Conservation (phyloP, 1,140 invertebrate species). For the Heliconius himera region DNA sequence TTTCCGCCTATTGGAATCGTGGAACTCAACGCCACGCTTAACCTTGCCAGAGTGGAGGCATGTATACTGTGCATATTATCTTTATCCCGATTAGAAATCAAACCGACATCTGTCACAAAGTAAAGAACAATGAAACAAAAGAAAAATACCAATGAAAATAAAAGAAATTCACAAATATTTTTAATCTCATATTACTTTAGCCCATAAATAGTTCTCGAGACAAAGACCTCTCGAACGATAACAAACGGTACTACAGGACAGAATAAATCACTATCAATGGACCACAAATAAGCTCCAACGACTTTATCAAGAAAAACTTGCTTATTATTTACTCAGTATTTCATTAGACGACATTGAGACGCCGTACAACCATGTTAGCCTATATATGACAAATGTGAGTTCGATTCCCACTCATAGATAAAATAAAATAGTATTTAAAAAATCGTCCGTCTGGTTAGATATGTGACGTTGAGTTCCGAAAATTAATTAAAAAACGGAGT, state of each 20-base stretch:
- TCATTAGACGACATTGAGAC: neutral
- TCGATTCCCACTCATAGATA: no score
- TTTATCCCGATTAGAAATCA: no score
- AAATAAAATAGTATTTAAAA: no score
- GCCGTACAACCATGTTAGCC: no score
- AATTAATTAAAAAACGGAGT: no score
- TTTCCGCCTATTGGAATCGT: no score
- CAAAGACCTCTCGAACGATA: neutral
- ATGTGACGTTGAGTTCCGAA: no score
- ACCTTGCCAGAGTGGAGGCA: no score
- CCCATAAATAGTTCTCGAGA: neutral
- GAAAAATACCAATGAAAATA: neutral
- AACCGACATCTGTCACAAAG: neutral
- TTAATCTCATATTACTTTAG: neutral
- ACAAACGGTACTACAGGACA: neutral
- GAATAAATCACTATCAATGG: slow-evolving; percentile 7
- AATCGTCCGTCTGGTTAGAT: no score
- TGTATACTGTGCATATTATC: no score
- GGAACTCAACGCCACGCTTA: no score
- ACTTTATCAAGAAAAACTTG: neutral
- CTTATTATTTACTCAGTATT: neutral
- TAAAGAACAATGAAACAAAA: neutral
- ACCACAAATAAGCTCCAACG: neutral
- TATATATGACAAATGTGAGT: no score
- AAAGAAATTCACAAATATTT: neutral